Evolutionary conservation across 30 jellyfish, hydroid and myxozoan genomes (phyloP).

Genomic region (Calvadosia cruxmelitensis): DNA sequence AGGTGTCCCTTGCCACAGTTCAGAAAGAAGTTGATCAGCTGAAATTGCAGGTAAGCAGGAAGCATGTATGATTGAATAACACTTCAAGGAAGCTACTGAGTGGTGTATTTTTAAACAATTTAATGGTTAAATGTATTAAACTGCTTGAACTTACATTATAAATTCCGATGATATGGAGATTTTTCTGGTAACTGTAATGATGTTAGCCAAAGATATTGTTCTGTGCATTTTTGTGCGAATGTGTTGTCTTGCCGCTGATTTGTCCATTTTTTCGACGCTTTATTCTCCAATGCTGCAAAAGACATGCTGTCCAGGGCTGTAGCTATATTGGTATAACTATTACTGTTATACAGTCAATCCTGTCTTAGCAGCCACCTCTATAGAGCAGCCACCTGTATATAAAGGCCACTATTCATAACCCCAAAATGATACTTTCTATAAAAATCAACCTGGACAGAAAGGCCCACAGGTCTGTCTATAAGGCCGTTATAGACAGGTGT

Average conservation of each 20-base stretch:
- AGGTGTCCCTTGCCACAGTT: conserved; percentile 21
- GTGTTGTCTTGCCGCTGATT: too few relatives aligned
- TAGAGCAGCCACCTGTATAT: neutral
- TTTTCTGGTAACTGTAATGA: too few relatives aligned
- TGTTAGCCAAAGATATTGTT: too few relatives aligned
- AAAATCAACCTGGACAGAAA: neutral
- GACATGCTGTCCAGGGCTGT: too few relatives aligned
- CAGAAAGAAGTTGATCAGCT: conserved; percentile 63
- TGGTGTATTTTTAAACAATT: too few relatives aligned
- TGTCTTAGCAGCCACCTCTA: neutral
- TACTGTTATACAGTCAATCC: neutral
- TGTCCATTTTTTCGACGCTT: too few relatives aligned
- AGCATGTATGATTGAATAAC: neutral
- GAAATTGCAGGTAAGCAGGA: conserved; percentile 46
- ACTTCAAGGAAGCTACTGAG: neutral
- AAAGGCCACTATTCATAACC: neutral
- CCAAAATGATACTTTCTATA: neutral
- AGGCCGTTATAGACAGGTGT: neutral
- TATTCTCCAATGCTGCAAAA: too few relatives aligned
- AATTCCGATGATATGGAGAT: too few relatives aligned
- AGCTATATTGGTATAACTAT: too few relatives aligned
- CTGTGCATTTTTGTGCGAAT: too few relatives aligned
- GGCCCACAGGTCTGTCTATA: conserved; percentile 1
- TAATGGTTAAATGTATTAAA: too few relatives aligned
- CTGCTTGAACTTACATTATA: too few relatives aligned